phyloP scores from a whole-genome alignment of 1,140 invertebrate genomes.

The Oreohelix idahoensis region DNA sequence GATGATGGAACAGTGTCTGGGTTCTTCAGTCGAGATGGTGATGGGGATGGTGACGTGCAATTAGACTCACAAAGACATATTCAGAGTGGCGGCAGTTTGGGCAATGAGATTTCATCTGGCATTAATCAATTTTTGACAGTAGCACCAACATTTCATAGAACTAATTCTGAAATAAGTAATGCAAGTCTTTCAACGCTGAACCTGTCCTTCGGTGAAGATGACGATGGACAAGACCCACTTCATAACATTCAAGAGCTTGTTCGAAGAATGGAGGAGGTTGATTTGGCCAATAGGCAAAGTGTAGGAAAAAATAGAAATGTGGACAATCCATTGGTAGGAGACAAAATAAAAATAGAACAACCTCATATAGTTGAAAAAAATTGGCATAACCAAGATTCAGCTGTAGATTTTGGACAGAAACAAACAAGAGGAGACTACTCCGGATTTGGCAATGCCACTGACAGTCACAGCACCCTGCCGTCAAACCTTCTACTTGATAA shows the following conservation, averaged over 20 bases:
- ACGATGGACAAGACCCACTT: conserved; percentile 28
- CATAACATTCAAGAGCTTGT: conserved; percentile 11
- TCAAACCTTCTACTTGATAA: background rate
- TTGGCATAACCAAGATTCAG: background rate
- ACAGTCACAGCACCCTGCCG: background rate
- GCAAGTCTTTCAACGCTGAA: conserved; percentile 54
- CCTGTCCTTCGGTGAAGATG: conserved; percentile 36
- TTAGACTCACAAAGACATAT: background rate
- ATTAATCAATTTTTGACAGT: conserved; percentile 1
- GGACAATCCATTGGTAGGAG: background rate
- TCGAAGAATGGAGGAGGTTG: conserved; percentile 13
- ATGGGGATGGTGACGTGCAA: conserved; percentile 17
- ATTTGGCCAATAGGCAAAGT: background rate
- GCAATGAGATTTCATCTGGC: background rate
- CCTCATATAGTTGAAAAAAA: background rate
- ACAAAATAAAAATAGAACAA: background rate
- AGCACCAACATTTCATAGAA: conserved; percentile 35
- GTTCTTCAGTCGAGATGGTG: conserved; percentile 40
- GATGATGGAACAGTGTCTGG: conserved; percentile 44
- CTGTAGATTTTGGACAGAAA: background rate
- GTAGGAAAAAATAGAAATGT: background rate
- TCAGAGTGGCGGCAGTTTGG: background rate
- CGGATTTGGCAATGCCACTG: background rate
- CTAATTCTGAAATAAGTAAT: conserved; percentile 52
- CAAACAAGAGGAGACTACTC: background rate